phyloP scores from a whole-genome alignment of 2,113 vertebrate species.

The Ploceus nigricollis region DNA sequence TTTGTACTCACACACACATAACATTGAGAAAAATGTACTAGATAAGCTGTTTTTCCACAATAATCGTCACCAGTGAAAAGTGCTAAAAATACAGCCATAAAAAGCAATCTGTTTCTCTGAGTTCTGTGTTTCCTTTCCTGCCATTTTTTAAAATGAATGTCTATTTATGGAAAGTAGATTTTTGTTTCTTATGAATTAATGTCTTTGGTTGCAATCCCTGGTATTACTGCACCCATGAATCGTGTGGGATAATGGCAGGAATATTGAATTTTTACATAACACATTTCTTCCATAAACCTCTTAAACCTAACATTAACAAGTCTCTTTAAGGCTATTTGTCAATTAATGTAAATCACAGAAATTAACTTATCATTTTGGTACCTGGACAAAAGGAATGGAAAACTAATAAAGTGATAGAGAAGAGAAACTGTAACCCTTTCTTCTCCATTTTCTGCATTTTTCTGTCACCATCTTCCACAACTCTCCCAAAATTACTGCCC shows the following conservation, averaged over 20 bases:
- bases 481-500: neutral
- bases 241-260: neutral
- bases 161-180: neutral
- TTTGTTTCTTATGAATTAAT: neutral
- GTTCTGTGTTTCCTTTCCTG: neutral
- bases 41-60: neutral
- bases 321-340: neutral
- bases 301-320: neutral
- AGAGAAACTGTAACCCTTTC: neutral
- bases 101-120: neutral
- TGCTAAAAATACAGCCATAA: neutral
- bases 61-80: neutral
- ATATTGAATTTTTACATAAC: no score
- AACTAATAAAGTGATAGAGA: neutral
- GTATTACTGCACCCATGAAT: neutral
- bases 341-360: neutral
- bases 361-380: neutral
- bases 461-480: neutral
- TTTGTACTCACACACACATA: neutral
- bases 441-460: neutral
- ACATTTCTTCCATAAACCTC: neutral
- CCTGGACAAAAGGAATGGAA: neutral
- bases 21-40: neutral
- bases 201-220: neutral
- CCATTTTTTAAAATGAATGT: neutral